Conservation (phyloP, 2,888 invertebrate species). For the Eremobia ochroleuca region DNA sequence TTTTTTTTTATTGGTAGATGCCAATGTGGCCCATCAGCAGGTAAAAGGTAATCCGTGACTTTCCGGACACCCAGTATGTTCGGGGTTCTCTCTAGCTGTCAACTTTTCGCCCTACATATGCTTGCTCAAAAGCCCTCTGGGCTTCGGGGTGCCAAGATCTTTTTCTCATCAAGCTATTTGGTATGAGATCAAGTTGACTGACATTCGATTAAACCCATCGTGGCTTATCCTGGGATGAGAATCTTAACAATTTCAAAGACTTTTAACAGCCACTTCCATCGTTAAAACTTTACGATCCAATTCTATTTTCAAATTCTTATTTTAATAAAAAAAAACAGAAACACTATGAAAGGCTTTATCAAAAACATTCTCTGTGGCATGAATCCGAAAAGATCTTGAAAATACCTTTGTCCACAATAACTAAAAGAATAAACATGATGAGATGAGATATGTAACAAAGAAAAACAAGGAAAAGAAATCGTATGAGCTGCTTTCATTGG, state of each 20-base stretch:
- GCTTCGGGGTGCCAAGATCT: not conserved
- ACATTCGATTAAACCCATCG: conserved; percentile 47
- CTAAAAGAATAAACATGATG: conserved; percentile 31
- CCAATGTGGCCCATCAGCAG: too few relatives aligned
- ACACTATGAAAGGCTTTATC: not conserved
- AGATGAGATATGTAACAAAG: conserved; percentile 37
- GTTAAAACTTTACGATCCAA: conserved; percentile 54
- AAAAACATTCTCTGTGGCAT: conserved; percentile 7
- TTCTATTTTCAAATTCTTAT: conserved; percentile 36
- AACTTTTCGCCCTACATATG: not conserved
- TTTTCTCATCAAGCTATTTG: conserved; percentile 14
- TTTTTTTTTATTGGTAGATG: too few relatives aligned
- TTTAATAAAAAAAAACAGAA: conserved; percentile 26
- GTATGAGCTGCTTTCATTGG: conserved; percentile 31
- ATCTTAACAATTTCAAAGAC: conserved; percentile 36
- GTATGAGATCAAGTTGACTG: conserved; percentile 37
- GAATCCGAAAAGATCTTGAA: conserved; percentile 1
- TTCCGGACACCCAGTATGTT: too few relatives aligned
- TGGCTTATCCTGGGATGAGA: conserved; percentile 19
- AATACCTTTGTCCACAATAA: conserved; percentile 18
- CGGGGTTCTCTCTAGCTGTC: too few relatives aligned
- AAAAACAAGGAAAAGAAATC: conserved; percentile 36
- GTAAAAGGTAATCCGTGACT: too few relatives aligned
- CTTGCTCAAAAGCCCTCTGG: not conserved
- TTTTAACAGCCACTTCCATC: conserved; percentile 49